Evolutionary conservation across 2,797 vertebrate genomes (phyloP), one percentile per base, ranked within the genome.

Genomic region (Coreius guichenoti): DNA sequence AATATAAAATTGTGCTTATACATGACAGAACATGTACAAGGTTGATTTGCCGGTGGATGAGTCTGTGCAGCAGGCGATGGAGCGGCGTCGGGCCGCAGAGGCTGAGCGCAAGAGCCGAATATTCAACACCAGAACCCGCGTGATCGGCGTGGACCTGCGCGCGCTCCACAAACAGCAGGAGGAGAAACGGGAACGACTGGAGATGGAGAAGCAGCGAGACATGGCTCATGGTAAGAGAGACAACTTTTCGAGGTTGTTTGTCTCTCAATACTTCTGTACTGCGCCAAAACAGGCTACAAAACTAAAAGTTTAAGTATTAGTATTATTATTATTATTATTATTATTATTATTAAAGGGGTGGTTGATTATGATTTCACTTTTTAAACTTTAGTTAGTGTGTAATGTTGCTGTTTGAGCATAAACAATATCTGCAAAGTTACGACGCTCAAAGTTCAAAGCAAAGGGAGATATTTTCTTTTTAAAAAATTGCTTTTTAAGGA

Each of bases 131-230:
- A 88, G 92, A 61, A 83, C 56, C 2, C 91, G 95, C 31, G 91
- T 95, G 61, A 92, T 96, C 65, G 95, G 95, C 29, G 23, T 96
- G 0, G 94, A 96, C 31, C 1, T 90, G 23, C 83, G 90, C 6
- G 86, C 83, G 63, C 91, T 96, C 61, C 87, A 93, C 26, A 86
- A 90, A 58, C 95, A 96, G 87, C 91, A 93, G 43, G 83, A 89
- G 16, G 93, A 95, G 73, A 94, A 90, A 85, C 92, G 88, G 36
- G 84, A 88, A 1, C 86, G 70, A 4, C 82, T 92, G 80, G 69
- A 89, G 77, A 84, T 72, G 65, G 93, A 94, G 72, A 88, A 67
- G 56, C 92, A 92, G 78, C 83, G 56, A 45, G 90, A 93, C 72
- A 89, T 88, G 63, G 89, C 91, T 77, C 93, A 90, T 7, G 94